Evolutionary conservation across 2,113 vertebrate species (phyloP).

Genomic region (Malaclemys terrapin): DNA sequence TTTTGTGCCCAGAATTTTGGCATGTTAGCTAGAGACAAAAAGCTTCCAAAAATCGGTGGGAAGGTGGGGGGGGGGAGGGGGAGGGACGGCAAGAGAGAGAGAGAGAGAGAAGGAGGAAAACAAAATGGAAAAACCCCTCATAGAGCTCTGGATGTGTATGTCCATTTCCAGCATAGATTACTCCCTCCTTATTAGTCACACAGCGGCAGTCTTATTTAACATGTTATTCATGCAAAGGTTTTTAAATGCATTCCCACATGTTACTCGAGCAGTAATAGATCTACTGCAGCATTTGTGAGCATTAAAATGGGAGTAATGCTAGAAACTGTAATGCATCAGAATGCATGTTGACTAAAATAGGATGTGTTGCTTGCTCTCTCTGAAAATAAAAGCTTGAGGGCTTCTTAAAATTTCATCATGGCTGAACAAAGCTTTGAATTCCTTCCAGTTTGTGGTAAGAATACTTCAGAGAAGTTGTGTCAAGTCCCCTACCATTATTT

Average conservation of each 20-base stretch:
- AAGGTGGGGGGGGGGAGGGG: too few relatives aligned
- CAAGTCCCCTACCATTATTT: neutral
- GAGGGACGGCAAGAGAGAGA: too few relatives aligned
- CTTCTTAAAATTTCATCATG: neutral
- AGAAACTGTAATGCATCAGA: neutral
- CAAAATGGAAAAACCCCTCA: neutral
- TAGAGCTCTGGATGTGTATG: neutral
- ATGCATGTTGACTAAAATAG: neutral
- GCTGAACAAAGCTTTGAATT: neutral
- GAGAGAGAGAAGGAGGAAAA: neutral
- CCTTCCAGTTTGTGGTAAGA: neutral
- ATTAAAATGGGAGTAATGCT: neutral
- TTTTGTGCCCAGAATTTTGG: neutral
- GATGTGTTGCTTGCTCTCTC: neutral
- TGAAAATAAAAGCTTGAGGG: neutral
- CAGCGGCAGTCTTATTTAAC: neutral
- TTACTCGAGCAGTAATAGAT: neutral
- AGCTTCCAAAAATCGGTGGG: neutral
- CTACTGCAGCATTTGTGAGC: neutral
- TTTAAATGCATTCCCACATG: too few relatives aligned
- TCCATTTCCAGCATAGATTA: neutral
- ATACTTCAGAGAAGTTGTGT: neutral
- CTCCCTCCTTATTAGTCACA: neutral
- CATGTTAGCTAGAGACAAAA: neutral
- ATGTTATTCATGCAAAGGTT: neutral